phyloP scores from a whole-genome alignment of 2,113 vertebrate genomes.

The Eira barbara region DNA sequence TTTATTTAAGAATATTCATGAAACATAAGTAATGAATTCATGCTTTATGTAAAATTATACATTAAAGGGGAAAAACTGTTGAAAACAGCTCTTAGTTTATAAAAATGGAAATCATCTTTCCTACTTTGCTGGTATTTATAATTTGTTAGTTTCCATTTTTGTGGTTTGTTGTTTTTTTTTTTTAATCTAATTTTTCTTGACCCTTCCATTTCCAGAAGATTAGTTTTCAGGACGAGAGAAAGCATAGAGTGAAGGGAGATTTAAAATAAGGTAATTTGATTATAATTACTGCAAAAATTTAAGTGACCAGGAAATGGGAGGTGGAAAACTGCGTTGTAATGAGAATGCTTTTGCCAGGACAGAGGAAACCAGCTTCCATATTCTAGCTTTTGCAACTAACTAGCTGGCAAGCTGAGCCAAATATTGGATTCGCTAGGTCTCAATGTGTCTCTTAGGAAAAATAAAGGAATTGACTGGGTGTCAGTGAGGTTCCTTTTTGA shows the following conservation, averaged over 20 bases:
- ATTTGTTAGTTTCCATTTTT: background rate
- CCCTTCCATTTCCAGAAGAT: background rate
- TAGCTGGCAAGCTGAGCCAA: background rate
- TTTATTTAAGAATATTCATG: background rate
- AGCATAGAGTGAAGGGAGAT: background rate
- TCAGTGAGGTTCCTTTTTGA: background rate
- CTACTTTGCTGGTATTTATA: background rate
- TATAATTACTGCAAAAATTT: background rate
- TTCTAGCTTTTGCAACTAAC: background rate
- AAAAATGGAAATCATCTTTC: background rate
- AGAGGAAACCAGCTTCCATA: background rate
- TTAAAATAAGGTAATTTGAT: conserved; percentile 8
- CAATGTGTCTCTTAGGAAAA: background rate
- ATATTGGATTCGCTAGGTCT: background rate
- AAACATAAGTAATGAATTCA: background rate
- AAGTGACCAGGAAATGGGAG: background rate
- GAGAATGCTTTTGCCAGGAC: background rate
- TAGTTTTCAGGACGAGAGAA: background rate
- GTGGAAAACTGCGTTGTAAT: background rate
- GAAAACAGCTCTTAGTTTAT: background rate
- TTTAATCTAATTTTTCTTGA: background rate
- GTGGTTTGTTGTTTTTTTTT: background rate
- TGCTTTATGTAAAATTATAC: background rate
- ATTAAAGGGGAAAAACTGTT: background rate
- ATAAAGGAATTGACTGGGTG: background rate